Percentiles rank a stretch among this genome's conserved stretches.
phyloP scores from a whole-genome alignment of 1,140 invertebrate genomes.

The Megalonaias nervosa region DNA sequence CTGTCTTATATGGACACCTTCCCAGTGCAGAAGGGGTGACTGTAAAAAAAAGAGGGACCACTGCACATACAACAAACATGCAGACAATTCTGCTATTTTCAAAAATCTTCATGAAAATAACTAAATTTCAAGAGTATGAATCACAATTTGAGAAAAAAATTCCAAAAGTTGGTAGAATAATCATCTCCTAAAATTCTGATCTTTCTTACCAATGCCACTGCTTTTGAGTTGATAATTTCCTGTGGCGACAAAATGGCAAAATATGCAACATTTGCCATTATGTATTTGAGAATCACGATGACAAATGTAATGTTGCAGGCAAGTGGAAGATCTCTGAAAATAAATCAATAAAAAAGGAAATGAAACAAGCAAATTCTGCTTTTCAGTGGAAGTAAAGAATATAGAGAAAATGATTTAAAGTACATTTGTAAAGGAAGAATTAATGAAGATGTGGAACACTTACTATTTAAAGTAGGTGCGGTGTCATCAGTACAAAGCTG shows the following conservation, averaged over 20 bases:
- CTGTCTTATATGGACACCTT: too few species aligned
- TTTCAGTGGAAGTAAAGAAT: not conserved
- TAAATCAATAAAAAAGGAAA: constrained; percentile 37
- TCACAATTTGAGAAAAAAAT: too few species aligned
- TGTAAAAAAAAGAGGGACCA: too few species aligned
- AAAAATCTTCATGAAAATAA: too few species aligned
- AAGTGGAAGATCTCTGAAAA: constrained; percentile 89
- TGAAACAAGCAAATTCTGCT: not conserved
- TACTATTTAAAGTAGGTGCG: too few species aligned
- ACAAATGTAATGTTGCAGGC: constrained; percentile 95
- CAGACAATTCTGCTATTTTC: too few species aligned
- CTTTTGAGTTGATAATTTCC: constrained; percentile 90
- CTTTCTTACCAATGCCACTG: constrained; percentile 89
- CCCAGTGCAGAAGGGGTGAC: too few species aligned
- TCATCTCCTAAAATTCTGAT: too few species aligned
- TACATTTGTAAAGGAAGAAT: not conserved
- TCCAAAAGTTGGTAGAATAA: too few species aligned
- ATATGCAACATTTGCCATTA: constrained; percentile 95
- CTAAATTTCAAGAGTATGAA: too few species aligned
- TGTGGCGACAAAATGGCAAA: constrained; percentile 90
- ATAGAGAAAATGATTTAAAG: constrained; percentile 1
- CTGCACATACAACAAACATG: too few species aligned
- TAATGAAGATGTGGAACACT: too few species aligned
- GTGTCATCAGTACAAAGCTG: not conserved
- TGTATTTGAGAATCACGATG: constrained; percentile 94